Base-by-base conservation (phyloP, 2,113 vertebrate species). In the Numenius arquata region DNA sequence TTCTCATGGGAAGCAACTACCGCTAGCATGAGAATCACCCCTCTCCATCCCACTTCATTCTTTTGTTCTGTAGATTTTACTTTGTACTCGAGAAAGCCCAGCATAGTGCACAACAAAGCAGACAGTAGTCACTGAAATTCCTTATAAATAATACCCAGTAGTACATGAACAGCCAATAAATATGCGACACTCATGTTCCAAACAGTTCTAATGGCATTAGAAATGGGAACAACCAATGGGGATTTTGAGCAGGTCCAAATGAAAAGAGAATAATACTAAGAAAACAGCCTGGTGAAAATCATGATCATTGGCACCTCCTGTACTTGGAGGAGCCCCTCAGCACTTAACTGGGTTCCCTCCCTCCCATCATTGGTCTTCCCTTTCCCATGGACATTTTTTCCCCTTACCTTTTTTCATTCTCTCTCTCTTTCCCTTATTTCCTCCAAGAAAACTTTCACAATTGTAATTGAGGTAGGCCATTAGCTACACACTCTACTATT, bases 271-370 rank as follows among this genome's bases (percentile, higher is more conserved):
- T 53, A 62, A 34, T 43, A 56, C 5, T 47, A 47, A 85, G 8
- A n/a, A 66, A 83, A 82, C 59, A 38, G 0, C 5, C 5, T 45
- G 9, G 25, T 76, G 53, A 84, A 87, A 88, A 47, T 73, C 1
- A 18, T 32, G 17, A 23, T 66, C 27, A 25, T 7, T 47, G 11
- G 4, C 15, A 66, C 4, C 5, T 77, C 32, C 29, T 36, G 7
- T 14, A 27, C 32, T 77, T 80, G 15, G 27, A 19, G 43, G 11
- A 55, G 38, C 1, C 4, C 2, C 10, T 34, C 3, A 59, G 13
- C 38, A 2, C 19, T 36, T 8, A 16, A 19, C 8, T 1, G 0
- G 5, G 9, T 34, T 70, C 34, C 14, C 15, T 84, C 15, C 15
- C 48, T 72, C 22, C 21, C 12, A 3, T n/a, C 38, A 43, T 6